Base-by-base conservation (phyloP, 53 echinoderm and acorn worm species). In the Henricia sp. region DNA sequence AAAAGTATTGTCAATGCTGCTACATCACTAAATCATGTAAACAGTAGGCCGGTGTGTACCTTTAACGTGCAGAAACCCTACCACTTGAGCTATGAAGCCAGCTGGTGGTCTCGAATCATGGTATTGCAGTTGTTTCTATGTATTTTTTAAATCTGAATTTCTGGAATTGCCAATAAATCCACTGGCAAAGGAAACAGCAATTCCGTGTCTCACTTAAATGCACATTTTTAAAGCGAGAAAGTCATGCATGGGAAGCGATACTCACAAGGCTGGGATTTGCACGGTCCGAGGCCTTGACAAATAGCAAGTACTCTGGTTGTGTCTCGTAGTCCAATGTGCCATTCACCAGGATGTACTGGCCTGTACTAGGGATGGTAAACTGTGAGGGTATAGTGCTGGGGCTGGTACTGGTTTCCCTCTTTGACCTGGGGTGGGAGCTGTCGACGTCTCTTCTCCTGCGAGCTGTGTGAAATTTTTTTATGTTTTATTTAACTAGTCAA, bases 261-360 rank as follows among this genome's bases (percentile, higher is more conserved):
- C 83, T 71, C 52, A 88, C 88, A 50, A 71, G 57, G 16, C 37
- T 82, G 36, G 88, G 72, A 25, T 71, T 83, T 3, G 50, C 73
- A 19, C 41, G 53, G 53, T 83, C 72, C 25, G 34, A 63, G 33
- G 82, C 82, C 65, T 88, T 65, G 20, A 83, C 53, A 37, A 72
- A 82, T 30, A 88, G 26, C 72, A 72, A 37, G 41, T 88, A 88
- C 21, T 88, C 88, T 8, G 21, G 64, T 52, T 67, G 70, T 29
- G 82, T 71, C 44, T 88, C 88, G 41, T 62, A 27, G 65, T 88
- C 82, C 14, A 83, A 32, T 34, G 60, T 30, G 4, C 65, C 72
- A 12, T 38, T 50, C 19, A 88, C 73, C 52, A 88, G 54, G 16
- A 88, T 82, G 58, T 82, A 82, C 41, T 83, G 70, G 30, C 52